A percentile compares a stretch with the other conserved stretches of the same genome.
Evolutionary conservation across 2,797 vertebrate species (phyloP).

Genomic region (Semaprochilodus insignis): DNA sequence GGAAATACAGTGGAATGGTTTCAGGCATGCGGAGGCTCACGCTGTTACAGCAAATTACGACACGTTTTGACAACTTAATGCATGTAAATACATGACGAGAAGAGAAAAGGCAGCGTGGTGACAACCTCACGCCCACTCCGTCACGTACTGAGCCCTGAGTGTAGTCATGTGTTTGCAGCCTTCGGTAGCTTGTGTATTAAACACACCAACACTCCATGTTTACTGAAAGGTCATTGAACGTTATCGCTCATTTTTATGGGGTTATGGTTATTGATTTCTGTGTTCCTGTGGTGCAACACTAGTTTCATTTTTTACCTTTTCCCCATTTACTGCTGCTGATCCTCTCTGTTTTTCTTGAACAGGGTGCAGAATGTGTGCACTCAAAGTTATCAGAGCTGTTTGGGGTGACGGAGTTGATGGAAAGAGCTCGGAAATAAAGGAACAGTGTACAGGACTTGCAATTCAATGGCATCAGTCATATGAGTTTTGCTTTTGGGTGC

Average conservation of each 20-base stretch:
- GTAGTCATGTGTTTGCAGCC: not conserved
- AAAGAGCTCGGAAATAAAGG: too few species aligned
- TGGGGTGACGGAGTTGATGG: not conserved
- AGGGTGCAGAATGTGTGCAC: not conserved
- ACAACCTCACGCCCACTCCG: slow-evolving; percentile 1
- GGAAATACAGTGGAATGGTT: slow-evolving; percentile 5
- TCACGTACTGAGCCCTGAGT: not conserved
- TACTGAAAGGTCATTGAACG: slow-evolving; percentile 2
- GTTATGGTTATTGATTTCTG: slow-evolving; percentile 28
- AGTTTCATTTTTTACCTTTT: slow-evolving; percentile 1
- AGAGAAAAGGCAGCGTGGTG: not conserved
- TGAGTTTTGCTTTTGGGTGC: too few species aligned
- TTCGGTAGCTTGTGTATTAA: slow-evolving; percentile 4
- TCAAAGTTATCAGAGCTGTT: not conserved
- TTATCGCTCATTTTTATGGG: slow-evolving; percentile 13
- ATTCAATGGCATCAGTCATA: too few species aligned
- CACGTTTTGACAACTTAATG: slow-evolving; percentile 12
- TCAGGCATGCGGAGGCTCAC: slow-evolving; percentile 10
- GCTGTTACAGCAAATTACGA: not conserved
- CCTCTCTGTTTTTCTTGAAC: not conserved
- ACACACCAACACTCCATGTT: not conserved
- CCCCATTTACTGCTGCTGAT: not conserved
- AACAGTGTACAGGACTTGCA: too few species aligned
- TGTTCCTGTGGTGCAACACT: not conserved
- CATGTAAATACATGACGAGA: not conserved